phyloP scores from a whole-genome alignment of 2,797 vertebrate genomes.

The Brachyrhaphis roseni region DNA sequence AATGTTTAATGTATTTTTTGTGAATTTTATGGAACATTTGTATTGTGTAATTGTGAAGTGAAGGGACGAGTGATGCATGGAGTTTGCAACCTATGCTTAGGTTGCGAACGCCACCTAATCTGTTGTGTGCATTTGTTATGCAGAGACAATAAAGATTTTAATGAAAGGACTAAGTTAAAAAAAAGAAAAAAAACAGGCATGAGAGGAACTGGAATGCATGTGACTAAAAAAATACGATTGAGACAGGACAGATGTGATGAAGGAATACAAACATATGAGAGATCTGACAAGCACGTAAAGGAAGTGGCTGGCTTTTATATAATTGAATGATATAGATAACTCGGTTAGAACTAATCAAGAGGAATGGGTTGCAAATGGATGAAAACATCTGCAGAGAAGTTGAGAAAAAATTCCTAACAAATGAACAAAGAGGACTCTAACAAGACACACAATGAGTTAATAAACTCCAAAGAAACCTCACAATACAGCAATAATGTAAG shows the following conservation, averaged over 20 bases:
- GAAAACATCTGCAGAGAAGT: background rate
- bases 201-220: background rate
- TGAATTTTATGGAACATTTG: background rate
- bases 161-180: background rate
- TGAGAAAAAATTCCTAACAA: background rate
- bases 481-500: background rate
- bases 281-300: background rate
- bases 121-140: background rate
- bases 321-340: background rate
- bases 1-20: background rate
- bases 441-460: background rate
- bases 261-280: background rate
- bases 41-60: background rate
- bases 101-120: too few species aligned
- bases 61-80: background rate
- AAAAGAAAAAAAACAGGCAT: background rate
- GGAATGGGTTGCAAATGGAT: background rate
- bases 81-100: background rate
- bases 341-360: background rate
- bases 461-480: background rate
- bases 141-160: background rate
- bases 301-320: background rate
- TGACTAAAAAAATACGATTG: background rate
- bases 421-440: background rate
- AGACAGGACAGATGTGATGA: background rate